These are phyloP conservation scores for Orchesella cincta DNA, from an alignment of 1,140 invertebrate genomes.

Conservation along the genomic window DNA sequence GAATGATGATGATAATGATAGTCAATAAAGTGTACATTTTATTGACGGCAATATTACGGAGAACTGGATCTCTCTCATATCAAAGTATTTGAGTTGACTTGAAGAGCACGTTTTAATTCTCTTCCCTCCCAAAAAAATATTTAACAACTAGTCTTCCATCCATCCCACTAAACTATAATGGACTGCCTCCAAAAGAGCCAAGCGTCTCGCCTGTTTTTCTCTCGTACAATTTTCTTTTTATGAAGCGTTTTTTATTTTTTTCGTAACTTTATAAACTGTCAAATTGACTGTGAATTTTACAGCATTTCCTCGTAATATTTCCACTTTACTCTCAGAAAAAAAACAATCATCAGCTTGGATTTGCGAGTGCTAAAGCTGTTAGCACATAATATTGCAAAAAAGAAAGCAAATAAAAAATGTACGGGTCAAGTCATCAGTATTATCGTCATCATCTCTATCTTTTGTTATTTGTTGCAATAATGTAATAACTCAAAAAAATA, in stretches of 20 bases:
- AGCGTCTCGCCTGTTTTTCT: neutral
- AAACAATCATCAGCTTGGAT: too few relatives aligned
- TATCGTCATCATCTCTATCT: neutral
- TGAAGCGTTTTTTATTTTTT: neutral
- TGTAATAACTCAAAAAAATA: too few relatives aligned
- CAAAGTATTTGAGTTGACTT: neutral
- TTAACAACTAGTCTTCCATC: too few relatives aligned
- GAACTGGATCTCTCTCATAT: slow-evolving; percentile 5
- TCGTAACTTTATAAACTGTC: slow-evolving; percentile 13
- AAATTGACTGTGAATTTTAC: slow-evolving; percentile 15
- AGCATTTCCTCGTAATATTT: neutral
- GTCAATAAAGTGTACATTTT: slow-evolving; percentile 7
- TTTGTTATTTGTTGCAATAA: neutral
- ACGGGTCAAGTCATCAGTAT: neutral
- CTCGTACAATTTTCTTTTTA: neutral
- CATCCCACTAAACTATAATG: too few relatives aligned
- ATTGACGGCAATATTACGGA: neutral
- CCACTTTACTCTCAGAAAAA: too few relatives aligned
- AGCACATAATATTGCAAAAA: too few relatives aligned
- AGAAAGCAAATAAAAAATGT: too few relatives aligned
- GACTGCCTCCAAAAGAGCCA: neutral
- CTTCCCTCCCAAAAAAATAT: too few relatives aligned
- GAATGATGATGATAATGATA: slow-evolving; percentile 2
- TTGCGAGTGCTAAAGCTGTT: too few relatives aligned
- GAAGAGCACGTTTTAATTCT: neutral